Percentiles rank a stretch among this genome's conserved stretches.
These are phyloP conservation scores for Magallana gigas DNA, from an alignment of 1,140 invertebrate species.

Conservation along the genomic window DNA sequence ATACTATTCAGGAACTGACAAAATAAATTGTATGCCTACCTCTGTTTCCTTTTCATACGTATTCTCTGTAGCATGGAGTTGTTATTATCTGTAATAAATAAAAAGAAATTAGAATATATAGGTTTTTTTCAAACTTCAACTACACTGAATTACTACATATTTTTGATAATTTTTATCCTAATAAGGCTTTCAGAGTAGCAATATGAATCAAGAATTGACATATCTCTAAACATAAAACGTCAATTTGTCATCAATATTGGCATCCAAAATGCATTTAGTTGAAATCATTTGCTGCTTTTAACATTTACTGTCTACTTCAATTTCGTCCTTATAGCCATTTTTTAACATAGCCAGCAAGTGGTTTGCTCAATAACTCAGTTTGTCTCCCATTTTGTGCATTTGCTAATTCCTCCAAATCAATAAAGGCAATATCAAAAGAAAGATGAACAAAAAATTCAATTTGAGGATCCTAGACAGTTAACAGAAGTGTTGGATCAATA, in stretches of 20 bases:
- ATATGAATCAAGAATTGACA: background rate
- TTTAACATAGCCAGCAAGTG: background rate
- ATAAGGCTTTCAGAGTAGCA: background rate
- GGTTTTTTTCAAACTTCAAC: too few relatives aligned
- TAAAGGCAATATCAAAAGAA: conserved; percentile 33
- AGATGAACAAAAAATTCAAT: conserved; percentile 37
- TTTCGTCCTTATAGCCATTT: background rate
- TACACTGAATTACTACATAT: too few relatives aligned
- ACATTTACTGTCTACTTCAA: conserved; percentile 21
- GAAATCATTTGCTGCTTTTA: conserved; percentile 11
- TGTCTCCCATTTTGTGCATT: conserved; percentile 30
- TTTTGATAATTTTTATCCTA: background rate
- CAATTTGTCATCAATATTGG: conserved; percentile 15
- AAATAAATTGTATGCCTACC: background rate
- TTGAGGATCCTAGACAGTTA: conserved; percentile 25
- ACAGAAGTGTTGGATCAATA: conserved; percentile 28
- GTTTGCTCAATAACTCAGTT: background rate
- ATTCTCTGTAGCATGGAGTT: conserved; percentile 21
- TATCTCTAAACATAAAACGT: background rate
- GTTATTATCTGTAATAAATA: conserved; percentile 1
- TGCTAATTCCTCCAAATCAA: conserved; percentile 24
- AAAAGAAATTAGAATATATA: background rate
- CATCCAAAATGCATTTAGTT: background rate
- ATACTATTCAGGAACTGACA: too few relatives aligned
- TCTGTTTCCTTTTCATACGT: conserved; percentile 24